Percentiles rank a stretch among this genome's conserved stretches.
These are phyloP conservation scores for Anolis sagrei DNA, from an alignment of 2,113 vertebrate species.

Conservation along the genomic window DNA sequence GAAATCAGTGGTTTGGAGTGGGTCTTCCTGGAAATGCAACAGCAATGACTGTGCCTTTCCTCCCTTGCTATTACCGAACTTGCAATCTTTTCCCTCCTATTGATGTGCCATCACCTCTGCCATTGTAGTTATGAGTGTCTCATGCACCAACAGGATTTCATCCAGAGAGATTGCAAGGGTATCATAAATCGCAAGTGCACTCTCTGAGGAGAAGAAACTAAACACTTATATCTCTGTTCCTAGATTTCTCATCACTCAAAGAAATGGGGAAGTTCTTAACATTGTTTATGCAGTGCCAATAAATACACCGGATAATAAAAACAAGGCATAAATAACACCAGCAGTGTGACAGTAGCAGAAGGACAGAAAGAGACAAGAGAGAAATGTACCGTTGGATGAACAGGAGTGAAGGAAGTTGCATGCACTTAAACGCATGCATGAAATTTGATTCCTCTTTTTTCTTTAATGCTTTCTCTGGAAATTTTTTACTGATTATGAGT, in stretches of 20 bases:
- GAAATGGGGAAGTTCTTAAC: neutral
- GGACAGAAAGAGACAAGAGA: neutral
- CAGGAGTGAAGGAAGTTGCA: neutral
- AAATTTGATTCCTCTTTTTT: neutral
- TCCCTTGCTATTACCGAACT: too few species aligned
- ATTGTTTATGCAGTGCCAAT: neutral
- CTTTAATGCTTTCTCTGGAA: neutral
- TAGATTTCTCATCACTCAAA: neutral
- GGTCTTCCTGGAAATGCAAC: too few species aligned
- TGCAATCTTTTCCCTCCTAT: too few species aligned
- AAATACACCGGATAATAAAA: neutral
- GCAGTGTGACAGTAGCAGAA: neutral
- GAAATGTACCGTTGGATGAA: neutral
- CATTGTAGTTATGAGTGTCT: too few species aligned
- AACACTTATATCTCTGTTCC: neutral
- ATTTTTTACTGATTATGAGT: neutral
- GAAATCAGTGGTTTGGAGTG: too few species aligned
- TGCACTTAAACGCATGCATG: neutral
- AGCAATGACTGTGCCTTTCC: too few species aligned
- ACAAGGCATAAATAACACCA: neutral
- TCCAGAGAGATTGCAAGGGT: too few species aligned
- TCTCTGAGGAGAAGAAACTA: neutral
- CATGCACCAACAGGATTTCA: too few species aligned
- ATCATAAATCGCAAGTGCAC: neutral
- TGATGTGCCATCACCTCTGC: too few species aligned